Evolutionary conservation across 2,113 vertebrate genomes (phyloP).

Genomic region (Peromyscus californicus): DNA sequence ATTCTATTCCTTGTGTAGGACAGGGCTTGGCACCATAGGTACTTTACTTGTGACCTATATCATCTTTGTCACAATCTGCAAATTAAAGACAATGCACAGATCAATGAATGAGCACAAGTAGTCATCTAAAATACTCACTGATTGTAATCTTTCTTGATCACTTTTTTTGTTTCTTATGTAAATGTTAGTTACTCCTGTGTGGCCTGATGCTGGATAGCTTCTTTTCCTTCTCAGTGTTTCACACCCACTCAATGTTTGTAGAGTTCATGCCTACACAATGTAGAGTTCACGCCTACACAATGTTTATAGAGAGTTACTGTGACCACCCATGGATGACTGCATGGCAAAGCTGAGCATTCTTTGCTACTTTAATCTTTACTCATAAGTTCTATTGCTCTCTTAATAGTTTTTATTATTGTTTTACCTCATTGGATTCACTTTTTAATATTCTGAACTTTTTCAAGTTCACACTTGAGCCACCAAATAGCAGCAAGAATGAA

Average conservation of each 20-base stretch:
- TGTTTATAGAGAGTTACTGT: background rate
- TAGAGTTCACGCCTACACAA: constrained; percentile 52
- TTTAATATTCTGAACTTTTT: constrained; percentile 66
- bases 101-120: background rate
- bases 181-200: constrained; percentile 37
- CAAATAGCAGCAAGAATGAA: constrained; percentile 42
- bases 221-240: constrained; percentile 39
- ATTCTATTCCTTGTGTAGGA: background rate
- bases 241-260: constrained; percentile 43
- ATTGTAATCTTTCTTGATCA: background rate
- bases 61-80: background rate
- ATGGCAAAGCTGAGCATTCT: constrained; percentile 54
- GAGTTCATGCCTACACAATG: constrained; percentile 49
- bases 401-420: constrained; percentile 66
- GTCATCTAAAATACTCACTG: background rate
- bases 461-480: constrained; percentile 31
- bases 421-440: constrained; percentile 32
- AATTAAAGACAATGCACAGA: background rate
- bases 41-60: background rate
- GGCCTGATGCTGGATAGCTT: constrained; percentile 22
- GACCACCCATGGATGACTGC: constrained; percentile 17
- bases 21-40: background rate
- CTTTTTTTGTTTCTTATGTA: constrained; percentile 32
- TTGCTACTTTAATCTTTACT: constrained; percentile 71
- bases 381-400: constrained; percentile 60